A percentile compares a stretch with the other conserved stretches of the same genome.
Conservation (phyloP, 2,888 invertebrate genomes). For the Nycteola revayana region DNA sequence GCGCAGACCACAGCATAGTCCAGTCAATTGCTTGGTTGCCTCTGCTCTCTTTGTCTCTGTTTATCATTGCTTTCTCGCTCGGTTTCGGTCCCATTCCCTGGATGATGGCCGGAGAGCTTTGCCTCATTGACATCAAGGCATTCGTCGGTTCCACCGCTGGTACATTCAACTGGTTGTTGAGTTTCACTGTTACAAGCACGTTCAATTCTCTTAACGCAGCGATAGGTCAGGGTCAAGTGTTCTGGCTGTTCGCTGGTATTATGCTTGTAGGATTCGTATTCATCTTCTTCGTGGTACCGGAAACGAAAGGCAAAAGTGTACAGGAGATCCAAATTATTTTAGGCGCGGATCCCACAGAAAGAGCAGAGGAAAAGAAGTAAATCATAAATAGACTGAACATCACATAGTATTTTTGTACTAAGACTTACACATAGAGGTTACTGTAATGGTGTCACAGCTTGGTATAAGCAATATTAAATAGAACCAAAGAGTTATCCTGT, state of each 20-base stretch:
- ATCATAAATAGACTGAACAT: conserved; percentile 48
- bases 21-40: conserved; percentile 87
- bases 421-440: conserved; percentile 26
- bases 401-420: conserved; percentile 47
- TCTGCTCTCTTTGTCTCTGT: conserved; percentile 86
- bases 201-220: conserved; percentile 81
- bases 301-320: conserved; percentile 86
- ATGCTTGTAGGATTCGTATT: conserved; percentile 85
- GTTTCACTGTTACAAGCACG: conserved; percentile 90
- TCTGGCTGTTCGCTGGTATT: conserved; percentile 88
- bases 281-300: conserved; percentile 85
- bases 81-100: conserved; percentile 95
- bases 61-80: conserved; percentile 90
- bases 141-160: conserved; percentile 90
- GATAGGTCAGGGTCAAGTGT: conserved; percentile 84
- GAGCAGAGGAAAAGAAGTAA: conserved; percentile 59
- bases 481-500: conserved; percentile 57
- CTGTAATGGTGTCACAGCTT: conserved; percentile 36
- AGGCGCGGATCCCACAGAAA: conserved; percentile 54
- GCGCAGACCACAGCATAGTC: conserved; percentile 57
- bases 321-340: conserved; percentile 84
- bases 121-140: conserved; percentile 89
- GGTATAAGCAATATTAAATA: conserved; percentile 41
- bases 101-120: conserved; percentile 91
- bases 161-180: conserved; percentile 90